Evolutionary conservation across 2,888 invertebrate genomes (phyloP).

Genomic region (Metacarcinus magister): DNA sequence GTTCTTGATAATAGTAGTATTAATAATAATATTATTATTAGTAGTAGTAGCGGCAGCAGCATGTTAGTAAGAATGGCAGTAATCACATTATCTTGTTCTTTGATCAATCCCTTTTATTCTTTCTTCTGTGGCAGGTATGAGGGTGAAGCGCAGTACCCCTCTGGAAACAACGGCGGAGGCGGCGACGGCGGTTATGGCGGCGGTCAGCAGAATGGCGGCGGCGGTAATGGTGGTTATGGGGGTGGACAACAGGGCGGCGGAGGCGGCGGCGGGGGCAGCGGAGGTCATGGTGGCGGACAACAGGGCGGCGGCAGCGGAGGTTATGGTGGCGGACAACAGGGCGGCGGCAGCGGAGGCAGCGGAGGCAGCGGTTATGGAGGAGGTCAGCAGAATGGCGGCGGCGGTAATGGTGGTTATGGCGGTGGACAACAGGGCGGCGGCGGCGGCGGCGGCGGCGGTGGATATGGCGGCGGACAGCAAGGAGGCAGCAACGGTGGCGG

Average conservation of each 20-base stretch:
- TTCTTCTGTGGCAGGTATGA: constrained; percentile 63
- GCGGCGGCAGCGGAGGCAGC: constrained; percentile 11
- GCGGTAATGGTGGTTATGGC: constrained; percentile 16
- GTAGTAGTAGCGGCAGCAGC: not conserved
- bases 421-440: not conserved
- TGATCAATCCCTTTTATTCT: not conserved
- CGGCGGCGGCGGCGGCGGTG: constrained; percentile 13
- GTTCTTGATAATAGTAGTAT: too few species aligned
- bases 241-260: not conserved
- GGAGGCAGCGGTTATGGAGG: not conserved
- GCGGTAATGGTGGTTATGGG: not conserved
- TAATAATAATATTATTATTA: not conserved
- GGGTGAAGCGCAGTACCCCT: constrained; percentile 76
- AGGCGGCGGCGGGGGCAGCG: not conserved
- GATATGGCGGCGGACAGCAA: constrained; percentile 32
- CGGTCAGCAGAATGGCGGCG: not conserved
- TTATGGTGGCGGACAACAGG: constrained; percentile 10
- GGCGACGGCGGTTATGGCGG: constrained; percentile 16
- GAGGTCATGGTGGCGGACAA: not conserved
- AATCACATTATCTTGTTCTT: not conserved
- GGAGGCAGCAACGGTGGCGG: not conserved
- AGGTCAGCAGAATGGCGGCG: not conserved
- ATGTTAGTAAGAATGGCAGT: not conserved
- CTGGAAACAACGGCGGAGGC: constrained; percentile 11
- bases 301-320: not conserved